These are phyloP conservation scores for Xyrauchen texanus DNA, from an alignment of 2,113 vertebrate genomes.

Conservation along the genomic window DNA sequence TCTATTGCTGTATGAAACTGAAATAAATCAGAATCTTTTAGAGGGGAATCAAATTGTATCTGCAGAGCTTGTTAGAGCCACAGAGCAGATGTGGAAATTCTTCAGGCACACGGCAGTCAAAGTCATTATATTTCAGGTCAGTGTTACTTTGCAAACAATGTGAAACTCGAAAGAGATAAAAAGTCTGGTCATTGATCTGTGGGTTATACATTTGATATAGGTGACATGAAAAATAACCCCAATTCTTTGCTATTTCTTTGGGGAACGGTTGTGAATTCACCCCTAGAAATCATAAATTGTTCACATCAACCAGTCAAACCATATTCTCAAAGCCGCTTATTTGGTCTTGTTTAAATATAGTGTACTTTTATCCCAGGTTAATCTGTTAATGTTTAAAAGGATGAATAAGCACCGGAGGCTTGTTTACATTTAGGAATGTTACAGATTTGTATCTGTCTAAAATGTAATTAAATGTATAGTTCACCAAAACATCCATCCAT, in stretches of 20 bases:
- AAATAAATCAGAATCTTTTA: constrained; percentile 22
- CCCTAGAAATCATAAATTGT: neutral
- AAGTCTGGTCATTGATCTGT: neutral
- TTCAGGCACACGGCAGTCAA: constrained; percentile 32
- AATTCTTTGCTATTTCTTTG: constrained; percentile 1
- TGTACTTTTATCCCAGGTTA: too few relatives aligned
- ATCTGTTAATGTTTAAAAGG: too few relatives aligned
- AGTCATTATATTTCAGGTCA: constrained; percentile 37
- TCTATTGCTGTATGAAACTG: constrained; percentile 24
- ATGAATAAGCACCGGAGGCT: too few relatives aligned
- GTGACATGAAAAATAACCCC: neutral
- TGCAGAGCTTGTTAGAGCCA: constrained; percentile 36
- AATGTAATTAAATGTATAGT: too few relatives aligned
- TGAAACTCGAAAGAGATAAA: constrained; percentile 2
- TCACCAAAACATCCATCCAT: too few relatives aligned
- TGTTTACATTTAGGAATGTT: too few relatives aligned
- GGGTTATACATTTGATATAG: neutral
- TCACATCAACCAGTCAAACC: neutral
- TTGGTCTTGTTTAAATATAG: too few relatives aligned
- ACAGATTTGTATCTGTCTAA: too few relatives aligned
- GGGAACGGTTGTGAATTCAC: constrained; percentile 4
- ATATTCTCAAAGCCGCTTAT: too few relatives aligned
- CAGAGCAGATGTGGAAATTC: constrained; percentile 18
- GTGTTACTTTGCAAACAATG: constrained; percentile 19
- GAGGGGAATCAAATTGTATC: constrained; percentile 7